Conservation (phyloP, 1,140 invertebrate genomes). For the Trigoniulus corallinus region DNA sequence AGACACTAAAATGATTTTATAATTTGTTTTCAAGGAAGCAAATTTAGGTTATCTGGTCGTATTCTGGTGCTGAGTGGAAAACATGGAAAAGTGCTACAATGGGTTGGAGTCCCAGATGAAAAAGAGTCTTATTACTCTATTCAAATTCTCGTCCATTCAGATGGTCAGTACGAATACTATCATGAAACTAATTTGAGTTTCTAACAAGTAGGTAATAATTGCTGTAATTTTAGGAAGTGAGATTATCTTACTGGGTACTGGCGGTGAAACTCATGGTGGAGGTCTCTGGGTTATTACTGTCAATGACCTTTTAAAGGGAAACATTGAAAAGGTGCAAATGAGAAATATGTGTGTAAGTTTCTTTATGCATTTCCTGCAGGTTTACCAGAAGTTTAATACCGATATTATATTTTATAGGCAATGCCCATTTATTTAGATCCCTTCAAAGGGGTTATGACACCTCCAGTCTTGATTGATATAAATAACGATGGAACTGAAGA, state of each 20-base stretch:
- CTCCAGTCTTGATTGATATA: constrained; percentile 55
- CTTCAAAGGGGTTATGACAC: constrained; percentile 34
- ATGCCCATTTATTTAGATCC: constrained; percentile 22
- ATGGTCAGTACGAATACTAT: constrained; percentile 22
- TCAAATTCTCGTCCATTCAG: constrained; percentile 35
- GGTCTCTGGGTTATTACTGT: constrained; percentile 46
- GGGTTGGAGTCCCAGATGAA: constrained; percentile 42
- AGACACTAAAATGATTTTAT: no score
- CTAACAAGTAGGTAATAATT: neutral
- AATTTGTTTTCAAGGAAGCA: constrained; percentile 14
- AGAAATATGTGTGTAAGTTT: neutral
- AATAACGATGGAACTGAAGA: constrained; percentile 53
- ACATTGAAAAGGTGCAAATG: constrained; percentile 31
- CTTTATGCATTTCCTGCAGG: neutral
- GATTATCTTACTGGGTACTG: constrained; percentile 50
- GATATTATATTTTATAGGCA: constrained; percentile 12
- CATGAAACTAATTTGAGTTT: neutral
- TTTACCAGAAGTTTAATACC: neutral
- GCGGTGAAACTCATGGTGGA: constrained; percentile 51
- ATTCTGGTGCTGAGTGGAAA: constrained; percentile 52
- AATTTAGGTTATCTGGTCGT: constrained; percentile 31
- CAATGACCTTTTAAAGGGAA: constrained; percentile 33
- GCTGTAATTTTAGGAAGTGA: constrained; percentile 23
- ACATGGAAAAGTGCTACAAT: constrained; percentile 43
- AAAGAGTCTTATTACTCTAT: constrained; percentile 57